Evolutionary conservation across 1,140 invertebrate species (phyloP), one percentile per base, ranked within the genome.

Genomic region (Megalopta genalis): DNA sequence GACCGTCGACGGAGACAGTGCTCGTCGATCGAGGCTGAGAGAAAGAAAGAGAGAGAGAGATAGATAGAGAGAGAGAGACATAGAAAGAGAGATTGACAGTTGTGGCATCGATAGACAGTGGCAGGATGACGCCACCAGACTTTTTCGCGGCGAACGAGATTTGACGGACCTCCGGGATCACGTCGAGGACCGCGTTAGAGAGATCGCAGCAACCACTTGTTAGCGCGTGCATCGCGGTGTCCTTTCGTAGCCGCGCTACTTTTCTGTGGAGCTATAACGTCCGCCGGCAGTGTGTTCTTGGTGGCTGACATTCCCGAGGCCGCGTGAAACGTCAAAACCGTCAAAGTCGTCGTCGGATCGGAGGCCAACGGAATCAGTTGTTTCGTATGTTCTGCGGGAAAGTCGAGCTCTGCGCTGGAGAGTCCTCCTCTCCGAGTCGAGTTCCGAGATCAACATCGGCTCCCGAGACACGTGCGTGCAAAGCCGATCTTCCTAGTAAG

Each of bases 391-490:
- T 21, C 37, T 32, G 52, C 21, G 52, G 12, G 27, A 25, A 2
- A 74, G 14, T 39, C n/a, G 0, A 18, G 72, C 5, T n/a, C n/a
- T 52, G 18, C 73, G 27, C 21, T 9, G 1, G 25, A 21, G 23
- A 10, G 52, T 27, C 10, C n/a, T 14, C 65, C 59, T 46, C 52
- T 46, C 42, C 42, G 32, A 57, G 16, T 57, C 10, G 9, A 52
- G n/a, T 52, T 66, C n/a, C 49, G 2, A 66, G 32, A 21, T 21
- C 37, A 8, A 37, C 52, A n/a, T 72, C 70, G 21, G 21, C 42
- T 32, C 67, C n/a, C 57, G 63, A 52, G 59, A 70, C 83, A 84
- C 82, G 82, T 85, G 83, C 81, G 78, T 77, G 69, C 75, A n/a
- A 60, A 68, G 59, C 23, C 37, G 69, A 78, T 79, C 64, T 60